These are phyloP conservation scores for Euplexia lucipara DNA, from an alignment of 2,888 invertebrate genomes.

Conservation along the genomic window DNA sequence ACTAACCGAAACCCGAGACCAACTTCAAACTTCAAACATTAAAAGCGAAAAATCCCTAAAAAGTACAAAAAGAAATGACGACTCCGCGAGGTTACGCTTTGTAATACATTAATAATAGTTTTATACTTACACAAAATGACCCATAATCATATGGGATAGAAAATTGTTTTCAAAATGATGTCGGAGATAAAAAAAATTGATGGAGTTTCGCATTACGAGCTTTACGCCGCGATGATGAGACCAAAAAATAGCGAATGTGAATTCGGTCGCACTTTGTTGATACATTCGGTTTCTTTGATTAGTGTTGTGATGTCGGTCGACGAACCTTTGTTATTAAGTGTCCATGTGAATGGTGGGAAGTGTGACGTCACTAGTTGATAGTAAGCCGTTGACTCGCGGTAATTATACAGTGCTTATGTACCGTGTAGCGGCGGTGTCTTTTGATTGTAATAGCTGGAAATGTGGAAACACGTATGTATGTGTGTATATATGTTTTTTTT, in stretches of 20 bases:
- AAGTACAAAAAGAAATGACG: conserved; percentile 72
- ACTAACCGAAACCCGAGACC: conserved; percentile 38
- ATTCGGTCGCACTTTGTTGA: conserved; percentile 73
- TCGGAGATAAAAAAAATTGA: conserved; percentile 81
- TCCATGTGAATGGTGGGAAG: conserved; percentile 61
- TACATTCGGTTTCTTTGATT: conserved; percentile 83
- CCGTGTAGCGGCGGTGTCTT: conserved; percentile 54
- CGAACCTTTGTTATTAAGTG: conserved; percentile 59
- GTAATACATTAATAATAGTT: conserved; percentile 89
- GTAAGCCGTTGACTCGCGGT: conserved; percentile 50
- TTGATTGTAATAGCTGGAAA: conserved; percentile 60
- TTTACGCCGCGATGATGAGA: conserved; percentile 79
- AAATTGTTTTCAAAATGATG: conserved; percentile 88
- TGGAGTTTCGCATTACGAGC: conserved; percentile 78
- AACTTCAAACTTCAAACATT: conserved; percentile 48
- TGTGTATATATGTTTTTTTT: conserved; percentile 19
- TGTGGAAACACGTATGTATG: conserved; percentile 46
- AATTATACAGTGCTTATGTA: conserved; percentile 62
- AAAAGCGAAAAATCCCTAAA: conserved; percentile 61
- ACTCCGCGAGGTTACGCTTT: conserved; percentile 71
- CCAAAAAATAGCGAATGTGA: conserved; percentile 83
- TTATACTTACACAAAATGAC: conserved; percentile 84
- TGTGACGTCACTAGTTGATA: conserved; percentile 60
- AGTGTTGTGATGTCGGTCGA: conserved; percentile 65
- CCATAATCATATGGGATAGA: conserved; percentile 89